Evolutionary conservation across 2,797 vertebrate genomes (phyloP), one percentile per base, ranked within the genome.

Genomic region (Platalea minor): DNA sequence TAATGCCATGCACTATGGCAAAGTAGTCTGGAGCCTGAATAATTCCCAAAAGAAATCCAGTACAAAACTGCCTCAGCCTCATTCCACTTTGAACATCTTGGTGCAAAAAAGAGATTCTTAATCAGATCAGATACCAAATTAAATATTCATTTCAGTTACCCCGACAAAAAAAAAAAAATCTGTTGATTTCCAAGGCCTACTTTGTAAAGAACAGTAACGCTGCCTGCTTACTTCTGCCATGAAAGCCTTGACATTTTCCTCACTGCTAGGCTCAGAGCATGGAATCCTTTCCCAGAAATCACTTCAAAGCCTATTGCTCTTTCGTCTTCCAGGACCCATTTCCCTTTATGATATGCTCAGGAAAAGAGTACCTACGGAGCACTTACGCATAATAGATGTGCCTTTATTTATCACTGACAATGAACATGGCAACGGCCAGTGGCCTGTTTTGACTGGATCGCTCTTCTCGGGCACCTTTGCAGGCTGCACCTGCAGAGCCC

Each of bases 331-430:
- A 90, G 73, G 28, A 69, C 9, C 9, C 31, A 20, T 10, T 56
- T 85, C 43, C 15, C 20, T 63, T 84, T 53, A 45, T 7, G 4
- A 63, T 41, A 63, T 0, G 6, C 12, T 87, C 37, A 77, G 53
- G 51, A 69, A 84, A 87, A 86, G 31, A 87, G 51, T 59, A 17
- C 35, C 79, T 59, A 26, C 77, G 48, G 17, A 85, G 8, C 60
- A 80, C 57, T 87, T 75, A 48, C 0, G 1, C 10, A 11, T 13
- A 73, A 51, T 4, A 43, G 53, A 31, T 0, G 0, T 37, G 18
- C 10, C 26, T 82, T 82, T 77, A 69, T 51, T 85, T 64, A 65
- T 56, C 51, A 39, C 60, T 87, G 57, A 56, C 37, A 65, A 41
- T 39, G 41, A 93, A 48, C 20, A 59, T 15, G 2, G 2, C 17